These are phyloP conservation scores for Orthosia gracilis DNA, from an alignment of 2,888 invertebrate species.

Conservation along the genomic window DNA sequence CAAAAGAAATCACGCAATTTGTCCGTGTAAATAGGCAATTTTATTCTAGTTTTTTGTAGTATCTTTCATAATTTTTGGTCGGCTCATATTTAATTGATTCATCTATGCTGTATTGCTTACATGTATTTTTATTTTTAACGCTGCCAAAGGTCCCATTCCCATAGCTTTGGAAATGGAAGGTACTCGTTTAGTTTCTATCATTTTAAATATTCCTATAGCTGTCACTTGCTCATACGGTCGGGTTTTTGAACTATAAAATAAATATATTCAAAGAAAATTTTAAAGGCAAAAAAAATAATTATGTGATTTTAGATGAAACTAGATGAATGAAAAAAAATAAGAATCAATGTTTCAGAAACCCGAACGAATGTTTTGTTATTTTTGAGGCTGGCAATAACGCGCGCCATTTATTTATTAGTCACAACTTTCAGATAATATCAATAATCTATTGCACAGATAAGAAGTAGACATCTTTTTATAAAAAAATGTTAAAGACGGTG, in stretches of 20 bases:
- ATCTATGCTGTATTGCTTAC: slow-evolving; percentile 81
- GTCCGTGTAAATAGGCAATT: neutral
- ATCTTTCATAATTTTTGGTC: slow-evolving; percentile 48
- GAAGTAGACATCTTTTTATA: too few relatives aligned
- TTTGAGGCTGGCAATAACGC: slow-evolving; percentile 58
- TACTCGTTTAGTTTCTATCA: slow-evolving; percentile 79
- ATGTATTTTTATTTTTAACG: slow-evolving; percentile 86
- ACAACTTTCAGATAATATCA: slow-evolving; percentile 9
- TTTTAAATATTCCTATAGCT: slow-evolving; percentile 58
- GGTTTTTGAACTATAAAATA: slow-evolving; percentile 32
- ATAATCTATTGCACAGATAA: slow-evolving; percentile 1
- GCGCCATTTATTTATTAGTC: slow-evolving; percentile 33
- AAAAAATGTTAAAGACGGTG: neutral
- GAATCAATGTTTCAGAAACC: slow-evolving; percentile 26
- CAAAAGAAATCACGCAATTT: neutral
- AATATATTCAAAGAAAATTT: neutral
- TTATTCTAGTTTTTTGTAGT: neutral
- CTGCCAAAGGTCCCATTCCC: slow-evolving; percentile 91
- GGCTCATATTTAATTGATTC: slow-evolving; percentile 45
- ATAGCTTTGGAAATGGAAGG: slow-evolving; percentile 91
- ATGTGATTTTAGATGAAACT: neutral
- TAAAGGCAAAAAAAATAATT: neutral
- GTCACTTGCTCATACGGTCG: slow-evolving; percentile 43
- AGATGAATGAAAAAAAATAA: neutral
- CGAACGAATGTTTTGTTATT: slow-evolving; percentile 54